phyloP scores from a whole-genome alignment of 1,140 invertebrate genomes.

The Megalonaias nervosa region DNA sequence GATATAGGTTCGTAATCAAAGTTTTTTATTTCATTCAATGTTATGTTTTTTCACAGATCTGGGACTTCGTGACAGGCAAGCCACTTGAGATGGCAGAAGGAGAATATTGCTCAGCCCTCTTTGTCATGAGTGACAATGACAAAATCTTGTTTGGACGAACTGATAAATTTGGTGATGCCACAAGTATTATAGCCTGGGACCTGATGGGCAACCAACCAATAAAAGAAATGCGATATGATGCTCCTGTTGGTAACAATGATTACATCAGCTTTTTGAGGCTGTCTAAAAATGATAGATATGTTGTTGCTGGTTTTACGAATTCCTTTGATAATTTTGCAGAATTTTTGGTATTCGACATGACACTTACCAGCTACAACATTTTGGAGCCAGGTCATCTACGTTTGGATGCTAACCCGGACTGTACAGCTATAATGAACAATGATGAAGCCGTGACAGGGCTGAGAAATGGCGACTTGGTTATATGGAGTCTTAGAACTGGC shows the following conservation, averaged over 20 bases:
- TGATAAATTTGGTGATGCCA: slow-evolving; percentile 68
- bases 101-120: slow-evolving; percentile 69
- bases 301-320: slow-evolving; percentile 68
- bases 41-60: slow-evolving; percentile 62
- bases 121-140: slow-evolving; percentile 65
- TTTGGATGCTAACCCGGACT: slow-evolving; percentile 66
- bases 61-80: slow-evolving; percentile 69
- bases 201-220: slow-evolving; percentile 67
- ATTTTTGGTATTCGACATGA: slow-evolving; percentile 70
- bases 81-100: slow-evolving; percentile 66
- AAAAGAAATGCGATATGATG: slow-evolving; percentile 66
- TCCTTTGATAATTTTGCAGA: slow-evolving; percentile 68
- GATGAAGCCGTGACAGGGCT: slow-evolving; percentile 70
- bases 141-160: slow-evolving; percentile 67
- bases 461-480: slow-evolving; percentile 67
- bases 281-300: slow-evolving; percentile 66
- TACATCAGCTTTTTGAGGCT: slow-evolving; percentile 64
- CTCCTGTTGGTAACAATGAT: slow-evolving; percentile 68
- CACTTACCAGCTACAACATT: slow-evolving; percentile 55
- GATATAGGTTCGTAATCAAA: neutral
- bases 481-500: slow-evolving; percentile 69
- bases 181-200: slow-evolving; percentile 68
- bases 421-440: slow-evolving; percentile 66
- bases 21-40: neutral
- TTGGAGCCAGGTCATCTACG: slow-evolving; percentile 62